Evolutionary conservation across 2,888 invertebrate species (phyloP).

Genomic region (Melinaea menophilus): DNA sequence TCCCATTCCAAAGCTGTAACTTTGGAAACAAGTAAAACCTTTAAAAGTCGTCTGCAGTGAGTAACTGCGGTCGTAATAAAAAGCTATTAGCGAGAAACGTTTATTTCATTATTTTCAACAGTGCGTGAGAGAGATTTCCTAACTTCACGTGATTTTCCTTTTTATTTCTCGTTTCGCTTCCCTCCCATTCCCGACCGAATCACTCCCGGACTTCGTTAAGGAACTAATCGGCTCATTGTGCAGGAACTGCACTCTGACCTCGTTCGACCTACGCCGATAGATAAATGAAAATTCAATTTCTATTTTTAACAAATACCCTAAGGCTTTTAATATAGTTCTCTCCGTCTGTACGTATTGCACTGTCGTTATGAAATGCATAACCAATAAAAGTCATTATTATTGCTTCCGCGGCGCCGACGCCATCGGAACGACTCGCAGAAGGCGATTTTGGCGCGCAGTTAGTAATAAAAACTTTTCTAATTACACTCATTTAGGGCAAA

Average conservation of each 20-base stretch:
- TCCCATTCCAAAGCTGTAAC: neutral
- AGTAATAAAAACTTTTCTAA: constrained; percentile 77
- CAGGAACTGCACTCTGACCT: constrained; percentile 50
- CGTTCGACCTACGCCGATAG: constrained; percentile 40
- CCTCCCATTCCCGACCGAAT: constrained; percentile 31
- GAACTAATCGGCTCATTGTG: constrained; percentile 61
- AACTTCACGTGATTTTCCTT: constrained; percentile 36
- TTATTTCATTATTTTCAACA: constrained; percentile 30
- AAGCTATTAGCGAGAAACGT: constrained; percentile 20
- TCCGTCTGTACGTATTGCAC: constrained; percentile 16
- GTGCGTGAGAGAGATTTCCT: constrained; percentile 43
- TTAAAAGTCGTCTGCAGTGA: constrained; percentile 17
- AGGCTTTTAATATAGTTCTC: constrained; percentile 19
- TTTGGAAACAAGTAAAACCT: constrained; percentile 9
- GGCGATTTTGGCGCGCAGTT: constrained; percentile 68
- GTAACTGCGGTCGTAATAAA: constrained; percentile 19
- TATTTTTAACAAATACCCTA: constrained; percentile 32
- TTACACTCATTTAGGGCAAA: constrained; percentile 73
- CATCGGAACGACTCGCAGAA: constrained; percentile 46
- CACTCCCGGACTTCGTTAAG: constrained; percentile 50
- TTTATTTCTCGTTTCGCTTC: constrained; percentile 35
- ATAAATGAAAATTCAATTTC: constrained; percentile 45
- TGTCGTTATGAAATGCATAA: constrained; percentile 41
- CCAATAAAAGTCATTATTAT: constrained; percentile 40
- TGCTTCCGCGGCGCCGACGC: constrained; percentile 39